phyloP scores from a whole-genome alignment of 2,113 vertebrate species.

The Isichthys henryi region DNA sequence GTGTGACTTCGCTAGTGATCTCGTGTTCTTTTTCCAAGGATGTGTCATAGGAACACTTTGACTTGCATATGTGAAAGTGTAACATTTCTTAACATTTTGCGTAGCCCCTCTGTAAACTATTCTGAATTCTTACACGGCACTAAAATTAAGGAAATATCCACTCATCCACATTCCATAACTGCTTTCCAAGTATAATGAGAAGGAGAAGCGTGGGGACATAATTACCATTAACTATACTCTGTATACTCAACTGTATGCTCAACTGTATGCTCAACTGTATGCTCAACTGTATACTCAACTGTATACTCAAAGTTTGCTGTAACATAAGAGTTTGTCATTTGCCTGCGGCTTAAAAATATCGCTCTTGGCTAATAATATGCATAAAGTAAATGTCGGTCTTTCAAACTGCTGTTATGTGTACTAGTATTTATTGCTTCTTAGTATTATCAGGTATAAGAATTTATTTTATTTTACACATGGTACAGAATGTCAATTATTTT shows the following conservation, averaged over 20 bases:
- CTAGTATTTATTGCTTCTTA: not conserved
- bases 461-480: not conserved
- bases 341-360: not conserved
- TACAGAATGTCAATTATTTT: constrained; percentile 1
- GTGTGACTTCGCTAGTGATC: not conserved
- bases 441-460: not conserved
- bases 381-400: not conserved
- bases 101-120: not conserved
- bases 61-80: not conserved
- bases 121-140: not conserved
- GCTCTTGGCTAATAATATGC: not conserved
- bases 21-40: not conserved
- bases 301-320: not conserved
- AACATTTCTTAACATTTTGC: not conserved
- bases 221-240: not conserved
- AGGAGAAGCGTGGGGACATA: not conserved
- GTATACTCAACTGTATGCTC: not conserved
- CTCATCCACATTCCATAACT: not conserved
- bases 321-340: not conserved
- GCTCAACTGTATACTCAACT: not conserved
- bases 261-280: not conserved
- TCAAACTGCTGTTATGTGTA: not conserved
- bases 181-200: not conserved
- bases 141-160: not conserved
- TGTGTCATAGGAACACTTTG: not conserved